phyloP scores from a whole-genome alignment of 2,797 vertebrate genomes.

The Myotis planiceps region DNA sequence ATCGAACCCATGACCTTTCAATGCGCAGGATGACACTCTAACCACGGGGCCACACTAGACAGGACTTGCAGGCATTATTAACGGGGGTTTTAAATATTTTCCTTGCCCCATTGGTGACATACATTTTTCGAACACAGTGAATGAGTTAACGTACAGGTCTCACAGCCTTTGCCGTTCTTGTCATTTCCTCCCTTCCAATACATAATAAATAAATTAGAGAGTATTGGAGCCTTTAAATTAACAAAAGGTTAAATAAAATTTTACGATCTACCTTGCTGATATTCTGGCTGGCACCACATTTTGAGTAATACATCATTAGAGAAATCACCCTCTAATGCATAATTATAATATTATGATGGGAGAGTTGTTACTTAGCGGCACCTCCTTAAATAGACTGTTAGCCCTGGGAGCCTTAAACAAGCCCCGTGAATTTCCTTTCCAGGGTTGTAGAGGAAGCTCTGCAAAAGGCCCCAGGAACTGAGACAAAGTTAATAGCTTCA shows the following conservation, averaged over 20 bases:
- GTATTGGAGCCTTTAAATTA: slow-evolving; percentile 82
- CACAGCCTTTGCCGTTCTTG: slow-evolving; percentile 63
- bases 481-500: slow-evolving; percentile 48
- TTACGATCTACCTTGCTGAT: slow-evolving; percentile 80
- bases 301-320: slow-evolving; percentile 80
- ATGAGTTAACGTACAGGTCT: slow-evolving; percentile 47
- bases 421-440: slow-evolving; percentile 71
- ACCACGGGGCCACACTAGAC: too few species aligned
- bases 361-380: slow-evolving; percentile 76
- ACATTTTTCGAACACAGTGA: slow-evolving; percentile 54
- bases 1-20: too few species aligned
- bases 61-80: too few species aligned
- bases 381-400: slow-evolving; percentile 72
- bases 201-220: slow-evolving; percentile 83
- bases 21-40: too few species aligned
- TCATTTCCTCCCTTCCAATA: slow-evolving; percentile 65
- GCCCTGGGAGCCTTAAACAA: slow-evolving; percentile 61
- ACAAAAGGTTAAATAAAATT: slow-evolving; percentile 85
- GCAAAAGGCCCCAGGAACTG: slow-evolving; percentile 45
- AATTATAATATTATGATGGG: slow-evolving; percentile 76
- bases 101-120: slow-evolving; percentile 47
- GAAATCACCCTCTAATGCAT: slow-evolving; percentile 77
- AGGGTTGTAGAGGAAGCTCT: slow-evolving; percentile 60
- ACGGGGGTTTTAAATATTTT: slow-evolving; percentile 45
- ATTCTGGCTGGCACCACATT: slow-evolving; percentile 69